Evolutionary conservation across 2,113 vertebrate genomes (phyloP).

Genomic region (Anas platyrhynchos): DNA sequence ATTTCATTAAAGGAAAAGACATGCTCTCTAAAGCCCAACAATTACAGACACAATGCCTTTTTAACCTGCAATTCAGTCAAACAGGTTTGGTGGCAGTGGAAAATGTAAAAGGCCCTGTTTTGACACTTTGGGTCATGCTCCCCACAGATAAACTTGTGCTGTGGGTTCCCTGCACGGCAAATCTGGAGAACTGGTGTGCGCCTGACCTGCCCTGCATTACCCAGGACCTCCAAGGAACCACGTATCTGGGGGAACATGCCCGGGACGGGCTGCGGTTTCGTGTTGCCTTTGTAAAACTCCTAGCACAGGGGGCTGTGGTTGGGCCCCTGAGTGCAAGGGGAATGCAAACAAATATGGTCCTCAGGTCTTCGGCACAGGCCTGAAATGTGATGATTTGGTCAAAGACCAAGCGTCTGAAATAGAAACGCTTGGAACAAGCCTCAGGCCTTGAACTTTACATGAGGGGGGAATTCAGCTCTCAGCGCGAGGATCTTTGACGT

Average conservation of each 20-base stretch:
- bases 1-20: slow-evolving; percentile 76
- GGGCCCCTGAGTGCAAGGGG: background rate
- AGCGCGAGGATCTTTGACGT: slow-evolving; percentile 24
- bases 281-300: background rate
- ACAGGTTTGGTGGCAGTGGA: slow-evolving; percentile 75
- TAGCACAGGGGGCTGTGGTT: background rate
- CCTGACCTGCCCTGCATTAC: background rate
- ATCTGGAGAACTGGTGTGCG: background rate
- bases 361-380: slow-evolving; percentile 28
- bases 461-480: slow-evolving; percentile 45
- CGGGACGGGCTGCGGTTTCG: background rate
- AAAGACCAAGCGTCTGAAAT: slow-evolving; percentile 57
- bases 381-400: slow-evolving; percentile 24
- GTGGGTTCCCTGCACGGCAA: background rate
- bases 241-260: background rate
- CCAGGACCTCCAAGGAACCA: background rate
- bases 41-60: slow-evolving; percentile 71
- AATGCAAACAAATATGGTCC: slow-evolving; percentile 2
- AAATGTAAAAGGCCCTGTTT: slow-evolving; percentile 66
- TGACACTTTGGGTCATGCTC: slow-evolving; percentile 56
- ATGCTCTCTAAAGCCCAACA: slow-evolving; percentile 68
- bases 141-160: slow-evolving; percentile 15
- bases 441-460: background rate
- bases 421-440: slow-evolving; percentile 40
- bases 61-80: slow-evolving; percentile 74